phyloP scores from a whole-genome alignment of 2,113 vertebrate genomes.

The Perognathus longimembris region DNA sequence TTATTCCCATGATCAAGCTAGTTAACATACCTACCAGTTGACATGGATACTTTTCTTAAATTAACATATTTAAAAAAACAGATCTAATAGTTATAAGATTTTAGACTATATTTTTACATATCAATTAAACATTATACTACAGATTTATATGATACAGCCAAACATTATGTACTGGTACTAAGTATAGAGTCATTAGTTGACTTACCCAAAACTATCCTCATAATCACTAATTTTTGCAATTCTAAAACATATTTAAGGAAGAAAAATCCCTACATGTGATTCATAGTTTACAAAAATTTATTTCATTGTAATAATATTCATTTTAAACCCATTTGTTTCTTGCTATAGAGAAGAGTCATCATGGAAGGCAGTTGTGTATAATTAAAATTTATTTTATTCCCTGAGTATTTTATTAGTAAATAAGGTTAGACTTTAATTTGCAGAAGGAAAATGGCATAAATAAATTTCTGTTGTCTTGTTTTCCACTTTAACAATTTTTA shows the following conservation, averaged over 20 bases:
- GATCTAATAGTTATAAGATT: not conserved
- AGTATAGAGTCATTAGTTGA: slow-evolving; percentile 52
- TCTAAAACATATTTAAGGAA: slow-evolving; percentile 10
- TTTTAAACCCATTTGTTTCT: slow-evolving; percentile 38
- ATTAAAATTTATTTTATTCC: slow-evolving; percentile 50
- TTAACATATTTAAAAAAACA: not conserved
- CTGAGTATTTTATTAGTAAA: slow-evolving; percentile 36
- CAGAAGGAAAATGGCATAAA: slow-evolving; percentile 48
- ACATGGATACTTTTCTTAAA: not conserved
- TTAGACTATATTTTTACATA: slow-evolving; percentile 16
- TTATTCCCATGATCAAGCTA: not conserved
- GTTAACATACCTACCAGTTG: not conserved
- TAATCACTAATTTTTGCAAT: slow-evolving; percentile 8
- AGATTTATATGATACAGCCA: not conserved
- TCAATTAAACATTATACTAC: not conserved
- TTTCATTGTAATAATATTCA: slow-evolving; percentile 58
- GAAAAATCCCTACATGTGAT: slow-evolving; percentile 4
- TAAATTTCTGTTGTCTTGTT: slow-evolving; percentile 33
- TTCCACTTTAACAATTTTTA: too few species aligned
- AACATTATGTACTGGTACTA: not conserved
- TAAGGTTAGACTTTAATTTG: not conserved
- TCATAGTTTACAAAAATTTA: slow-evolving; percentile 4
- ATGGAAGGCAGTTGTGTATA: slow-evolving; percentile 13
- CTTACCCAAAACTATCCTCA: not conserved
- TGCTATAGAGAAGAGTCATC: not conserved